phyloP scores from a whole-genome alignment of 1,140 invertebrate genomes.

The Ostrea edulis region DNA sequence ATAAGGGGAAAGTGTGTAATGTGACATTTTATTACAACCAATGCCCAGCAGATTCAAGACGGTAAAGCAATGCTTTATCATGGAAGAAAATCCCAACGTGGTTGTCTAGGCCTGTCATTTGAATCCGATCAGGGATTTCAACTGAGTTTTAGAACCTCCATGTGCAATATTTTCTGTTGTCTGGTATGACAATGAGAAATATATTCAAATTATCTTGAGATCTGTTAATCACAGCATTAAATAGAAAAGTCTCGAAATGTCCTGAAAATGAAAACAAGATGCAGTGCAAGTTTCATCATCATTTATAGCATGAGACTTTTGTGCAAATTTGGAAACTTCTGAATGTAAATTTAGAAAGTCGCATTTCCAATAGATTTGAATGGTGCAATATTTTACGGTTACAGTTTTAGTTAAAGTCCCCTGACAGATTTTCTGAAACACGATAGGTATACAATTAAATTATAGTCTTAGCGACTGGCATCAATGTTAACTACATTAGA shows the following conservation, averaged over 20 bases:
- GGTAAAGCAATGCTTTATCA: constrained; percentile 1
- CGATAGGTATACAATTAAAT: constrained; percentile 26
- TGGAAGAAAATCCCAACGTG: background rate
- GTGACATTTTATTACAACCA: constrained; percentile 30
- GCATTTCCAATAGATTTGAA: background rate
- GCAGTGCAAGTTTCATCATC: background rate
- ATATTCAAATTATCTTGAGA: background rate
- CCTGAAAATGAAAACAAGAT: background rate
- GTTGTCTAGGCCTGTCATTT: background rate
- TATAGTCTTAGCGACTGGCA: constrained; percentile 9
- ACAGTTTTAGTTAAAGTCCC: background rate
- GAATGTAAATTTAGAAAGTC: too few species aligned
- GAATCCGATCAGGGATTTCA: background rate
- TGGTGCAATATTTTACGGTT: background rate
- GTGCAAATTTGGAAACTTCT: background rate
- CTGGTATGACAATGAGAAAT: background rate
- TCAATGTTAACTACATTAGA: constrained; percentile 22
- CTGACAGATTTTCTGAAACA: background rate
- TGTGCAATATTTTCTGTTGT: background rate
- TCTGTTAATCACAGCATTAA: background rate
- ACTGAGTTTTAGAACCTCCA: background rate
- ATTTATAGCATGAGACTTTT: background rate
- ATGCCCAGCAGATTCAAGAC: background rate
- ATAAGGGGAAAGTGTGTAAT: constrained; percentile 7
- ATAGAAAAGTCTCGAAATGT: background rate